Evolutionary conservation across 2,888 invertebrate species (phyloP).

Genomic region (Pteria penguin): DNA sequence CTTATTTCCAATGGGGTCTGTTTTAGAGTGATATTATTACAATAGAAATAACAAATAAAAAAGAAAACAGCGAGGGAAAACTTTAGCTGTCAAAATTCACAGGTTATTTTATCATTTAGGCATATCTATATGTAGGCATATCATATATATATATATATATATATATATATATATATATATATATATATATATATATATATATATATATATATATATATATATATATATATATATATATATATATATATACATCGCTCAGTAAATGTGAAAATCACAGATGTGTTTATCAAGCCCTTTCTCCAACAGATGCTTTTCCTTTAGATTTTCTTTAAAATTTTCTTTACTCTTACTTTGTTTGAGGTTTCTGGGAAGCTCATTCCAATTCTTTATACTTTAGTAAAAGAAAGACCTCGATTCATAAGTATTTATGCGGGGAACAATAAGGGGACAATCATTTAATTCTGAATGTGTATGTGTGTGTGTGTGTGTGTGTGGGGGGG

Average conservation of each 20-base stretch:
- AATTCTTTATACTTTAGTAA: not conserved
- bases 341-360: not conserved
- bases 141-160: too few relatives aligned
- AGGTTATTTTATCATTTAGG: too few relatives aligned
- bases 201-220: not conserved
- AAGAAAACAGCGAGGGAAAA: not conserved
- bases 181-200: too few relatives aligned
- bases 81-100: too few relatives aligned
- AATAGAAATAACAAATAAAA: not conserved
- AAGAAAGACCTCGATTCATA: not conserved
- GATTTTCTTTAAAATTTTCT: not conserved
- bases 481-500: too few relatives aligned
- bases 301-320: not conserved
- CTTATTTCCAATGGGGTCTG: not conserved
- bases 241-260: not conserved
- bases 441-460: too few relatives aligned
- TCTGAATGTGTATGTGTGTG: too few relatives aligned
- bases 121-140: too few relatives aligned
- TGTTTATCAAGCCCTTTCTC: not conserved
- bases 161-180: too few relatives aligned
- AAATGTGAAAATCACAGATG: not conserved
- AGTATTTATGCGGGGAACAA: not conserved
- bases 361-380: not conserved
- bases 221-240: not conserved
- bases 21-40: too few relatives aligned